These are phyloP conservation scores for Cichladusa arquata DNA, from an alignment of 2,113 vertebrate species.

Conservation along the genomic window DNA sequence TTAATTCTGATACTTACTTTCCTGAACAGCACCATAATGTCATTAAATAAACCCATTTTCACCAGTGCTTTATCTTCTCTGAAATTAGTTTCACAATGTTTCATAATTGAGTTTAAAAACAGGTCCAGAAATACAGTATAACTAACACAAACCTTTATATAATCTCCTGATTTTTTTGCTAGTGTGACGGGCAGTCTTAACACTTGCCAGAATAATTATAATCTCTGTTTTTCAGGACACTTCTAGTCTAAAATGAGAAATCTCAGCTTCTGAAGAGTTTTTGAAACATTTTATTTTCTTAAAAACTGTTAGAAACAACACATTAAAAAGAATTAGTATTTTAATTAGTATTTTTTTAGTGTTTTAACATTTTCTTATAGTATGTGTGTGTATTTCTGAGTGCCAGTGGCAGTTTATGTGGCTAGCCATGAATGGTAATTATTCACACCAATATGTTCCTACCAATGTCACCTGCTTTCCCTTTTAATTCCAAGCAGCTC, in stretches of 20 bases:
- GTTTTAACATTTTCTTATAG: not conserved
- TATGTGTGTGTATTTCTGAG: not conserved
- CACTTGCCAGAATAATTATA: not conserved
- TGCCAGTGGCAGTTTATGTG: not conserved
- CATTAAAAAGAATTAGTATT: not conserved
- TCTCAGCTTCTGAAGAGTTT: not conserved
- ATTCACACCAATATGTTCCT: not conserved
- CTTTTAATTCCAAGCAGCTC: not conserved
- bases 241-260: not conserved
- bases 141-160: not conserved
- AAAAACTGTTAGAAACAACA: not conserved
- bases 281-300: not conserved
- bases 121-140: not conserved
- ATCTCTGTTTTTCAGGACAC: not conserved
- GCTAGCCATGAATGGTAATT: not conserved
- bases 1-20: not conserved
- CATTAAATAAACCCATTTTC: not conserved
- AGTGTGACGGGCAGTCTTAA: not conserved
- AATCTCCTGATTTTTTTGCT: not conserved
- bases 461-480: not conserved
- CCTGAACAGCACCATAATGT: not conserved
- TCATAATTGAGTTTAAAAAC: not conserved
- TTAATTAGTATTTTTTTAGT: not conserved
- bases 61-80: not conserved
- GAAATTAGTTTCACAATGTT: not conserved